Percentiles rank a stretch among this genome's conserved stretches.
Evolutionary conservation across 2,888 invertebrate species (phyloP).

Genomic region (Hedychridium roseum): DNA sequence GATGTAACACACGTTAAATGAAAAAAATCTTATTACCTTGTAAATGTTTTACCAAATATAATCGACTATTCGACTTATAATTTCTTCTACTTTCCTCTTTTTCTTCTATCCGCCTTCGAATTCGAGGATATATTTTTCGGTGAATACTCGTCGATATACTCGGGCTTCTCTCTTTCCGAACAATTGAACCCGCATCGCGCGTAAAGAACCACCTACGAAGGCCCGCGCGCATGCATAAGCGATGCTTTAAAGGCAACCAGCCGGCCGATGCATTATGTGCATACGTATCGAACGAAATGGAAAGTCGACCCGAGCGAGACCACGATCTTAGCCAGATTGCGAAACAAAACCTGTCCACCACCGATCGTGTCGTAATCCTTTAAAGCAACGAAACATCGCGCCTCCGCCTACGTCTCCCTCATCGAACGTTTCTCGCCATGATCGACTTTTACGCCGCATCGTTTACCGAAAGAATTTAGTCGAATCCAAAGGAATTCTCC

Average conservation of each 20-base stretch:
- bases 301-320: constrained; percentile 42
- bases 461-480: no score
- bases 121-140: neutral
- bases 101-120: neutral
- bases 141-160: neutral
- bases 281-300: constrained; percentile 38
- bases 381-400: constrained; percentile 28
- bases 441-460: neutral
- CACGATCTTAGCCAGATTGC: constrained; percentile 42
- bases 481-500: no score
- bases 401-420: constrained; percentile 7
- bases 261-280: constrained; percentile 31
- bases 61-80: constrained; percentile 60
- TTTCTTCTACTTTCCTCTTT: constrained; percentile 3
- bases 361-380: constrained; percentile 9
- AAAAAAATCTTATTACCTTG: constrained; percentile 62
- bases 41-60: constrained; percentile 65
- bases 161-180: neutral
- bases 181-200: no score
- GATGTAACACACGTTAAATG: constrained; percentile 58
- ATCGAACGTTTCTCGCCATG: neutral
- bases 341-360: constrained; percentile 26
- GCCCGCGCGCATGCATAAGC: constrained; percentile 27
- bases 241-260: constrained; percentile 29
- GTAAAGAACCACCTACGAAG: constrained; percentile 17